These are phyloP conservation scores for Drosophila ananassae DNA, from an alignment of 1,140 invertebrate genomes.

Conservation along the genomic window DNA sequence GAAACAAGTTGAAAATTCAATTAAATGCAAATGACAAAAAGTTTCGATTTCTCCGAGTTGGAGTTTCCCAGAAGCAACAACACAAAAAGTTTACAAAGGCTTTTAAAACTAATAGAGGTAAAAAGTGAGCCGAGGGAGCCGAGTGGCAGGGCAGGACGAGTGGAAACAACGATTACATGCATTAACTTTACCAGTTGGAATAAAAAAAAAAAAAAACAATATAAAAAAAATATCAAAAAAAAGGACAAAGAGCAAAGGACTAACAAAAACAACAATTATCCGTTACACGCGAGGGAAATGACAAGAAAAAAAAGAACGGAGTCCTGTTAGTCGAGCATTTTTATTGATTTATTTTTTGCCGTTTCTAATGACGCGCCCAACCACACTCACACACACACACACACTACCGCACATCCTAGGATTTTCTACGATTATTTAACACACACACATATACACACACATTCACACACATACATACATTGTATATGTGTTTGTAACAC, in stretches of 20 bases:
- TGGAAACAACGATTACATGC: constrained; percentile 34
- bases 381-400: constrained; percentile 30
- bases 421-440: constrained; percentile 66
- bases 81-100: neutral
- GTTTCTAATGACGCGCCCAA: constrained; percentile 75
- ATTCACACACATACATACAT: constrained; percentile 24
- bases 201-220: constrained; percentile 7
- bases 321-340: constrained; percentile 60
- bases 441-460: constrained; percentile 25
- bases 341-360: constrained; percentile 80
- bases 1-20: constrained; percentile 2
- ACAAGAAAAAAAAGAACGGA: constrained; percentile 15
- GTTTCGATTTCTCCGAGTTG: neutral
- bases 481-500: constrained; percentile 3
- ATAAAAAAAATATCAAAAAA: constrained; percentile 19
- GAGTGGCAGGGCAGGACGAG: too few relatives aligned
- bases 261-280: constrained; percentile 30
- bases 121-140: neutral
- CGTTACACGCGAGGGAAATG: constrained; percentile 44
- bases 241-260: constrained; percentile 14
- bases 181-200: constrained; percentile 38
- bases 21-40: constrained; percentile 2
- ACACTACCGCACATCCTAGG: constrained; percentile 13
- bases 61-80: neutral
- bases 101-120: neutral